A percentile compares a stretch with the other conserved stretches of the same genome.
Conservation (phyloP, 2,113 vertebrate species). For the Noctilio leporinus region DNA sequence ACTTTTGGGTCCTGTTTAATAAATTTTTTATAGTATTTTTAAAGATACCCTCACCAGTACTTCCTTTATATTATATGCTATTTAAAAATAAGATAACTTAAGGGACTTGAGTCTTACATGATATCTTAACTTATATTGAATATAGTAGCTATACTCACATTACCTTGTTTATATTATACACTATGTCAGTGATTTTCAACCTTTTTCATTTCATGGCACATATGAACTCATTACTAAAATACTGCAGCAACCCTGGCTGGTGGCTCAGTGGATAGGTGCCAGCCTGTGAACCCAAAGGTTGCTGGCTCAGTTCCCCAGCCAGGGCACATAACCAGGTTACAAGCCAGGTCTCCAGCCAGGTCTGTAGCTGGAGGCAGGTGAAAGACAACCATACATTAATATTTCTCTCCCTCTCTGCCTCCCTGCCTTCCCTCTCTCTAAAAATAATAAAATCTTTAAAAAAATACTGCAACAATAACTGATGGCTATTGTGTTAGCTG, state of each 20-base stretch:
- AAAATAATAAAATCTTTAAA: too few relatives aligned
- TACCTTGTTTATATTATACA: background rate
- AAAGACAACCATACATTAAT: too few relatives aligned
- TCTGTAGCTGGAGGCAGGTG: too few relatives aligned
- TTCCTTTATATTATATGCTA: background rate
- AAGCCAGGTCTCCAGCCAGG: too few relatives aligned
- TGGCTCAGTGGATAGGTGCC: too few relatives aligned
- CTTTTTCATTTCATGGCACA: background rate
- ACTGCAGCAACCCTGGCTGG: too few relatives aligned
- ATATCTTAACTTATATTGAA: background rate
- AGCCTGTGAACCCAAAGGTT: too few relatives aligned
- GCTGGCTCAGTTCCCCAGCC: too few relatives aligned
- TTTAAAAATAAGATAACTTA: background rate
- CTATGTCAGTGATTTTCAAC: background rate
- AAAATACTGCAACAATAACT: background rate
- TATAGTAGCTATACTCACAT: background rate
- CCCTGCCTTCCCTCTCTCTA: too few relatives aligned
- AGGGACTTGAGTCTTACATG: slow-evolving; percentile 1
- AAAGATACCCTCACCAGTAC: background rate
- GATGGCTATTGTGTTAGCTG: background rate
- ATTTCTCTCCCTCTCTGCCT: too few relatives aligned
- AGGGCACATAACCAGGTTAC: too few relatives aligned
- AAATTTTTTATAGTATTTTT: slow-evolving; percentile 9
- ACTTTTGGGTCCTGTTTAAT: background rate
- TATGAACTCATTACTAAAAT: background rate